Base-by-base conservation (phyloP, 2,113 vertebrate species). In the Neodon shergylaensis region DNA sequence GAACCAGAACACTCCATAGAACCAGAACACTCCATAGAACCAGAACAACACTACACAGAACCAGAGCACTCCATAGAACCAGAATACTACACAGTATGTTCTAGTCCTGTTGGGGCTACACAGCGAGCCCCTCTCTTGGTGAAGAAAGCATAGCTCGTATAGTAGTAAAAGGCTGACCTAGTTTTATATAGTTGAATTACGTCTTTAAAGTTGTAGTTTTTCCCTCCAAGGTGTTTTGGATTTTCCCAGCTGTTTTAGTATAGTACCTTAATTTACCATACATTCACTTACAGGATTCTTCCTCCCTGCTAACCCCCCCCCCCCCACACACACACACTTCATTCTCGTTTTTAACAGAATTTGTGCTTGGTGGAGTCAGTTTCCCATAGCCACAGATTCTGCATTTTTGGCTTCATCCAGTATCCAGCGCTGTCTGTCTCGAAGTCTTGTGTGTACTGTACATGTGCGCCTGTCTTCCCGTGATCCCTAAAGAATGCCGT, bases 201-300 rank as follows among this genome's bases (percentile, higher is more conserved):
- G 17, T 65, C 65, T 91, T 92, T 54, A 72, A 10, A 49, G 16
- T 82, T 91, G 11, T 47, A 12, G 44, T 85, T 85, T 92, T 93
- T 22, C 19, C 33, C 36, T 78, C 19, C 44, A 95, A 95, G 39
- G 76, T 85, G 1, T n/a, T 66, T 83, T 96, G 39, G 21, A 73
- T 81, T 85, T 94, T 84, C 22, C n/a, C 76, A n/a, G 19, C 17
- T 70, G 2, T 91, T 52, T 91, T 77, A 61, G 12, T 28, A 33
- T 16, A 86, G 17, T 88, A 8, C 26, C 78, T 93, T 83, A 44
- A 93, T 91, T 92, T 88, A 77, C 26, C 81, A 1, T 76, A 72
- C 65, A 81, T 79, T 44, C 24, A 42, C 54, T 81, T 83, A 42
- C 4, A 26, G 54, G 79, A 7, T 42, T 63, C 44, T 47, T 28